Evolutionary conservation across 2,113 vertebrate genomes (phyloP).

Genomic region (Orcinus orca): DNA sequence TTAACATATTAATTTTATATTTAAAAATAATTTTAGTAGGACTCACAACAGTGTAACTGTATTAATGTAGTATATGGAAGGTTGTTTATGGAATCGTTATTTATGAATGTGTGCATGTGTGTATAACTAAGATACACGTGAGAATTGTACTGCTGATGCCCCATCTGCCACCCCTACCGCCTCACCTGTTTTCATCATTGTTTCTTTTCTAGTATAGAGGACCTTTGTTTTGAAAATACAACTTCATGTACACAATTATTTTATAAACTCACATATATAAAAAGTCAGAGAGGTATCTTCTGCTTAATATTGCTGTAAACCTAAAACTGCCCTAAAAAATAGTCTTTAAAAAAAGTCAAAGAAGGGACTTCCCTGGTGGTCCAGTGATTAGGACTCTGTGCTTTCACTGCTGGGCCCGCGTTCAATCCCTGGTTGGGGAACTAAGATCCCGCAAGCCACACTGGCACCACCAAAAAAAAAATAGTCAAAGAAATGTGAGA

Average conservation of each 20-base stretch:
- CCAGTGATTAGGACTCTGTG: background rate
- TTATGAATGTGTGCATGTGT: accelerated
- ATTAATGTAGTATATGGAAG: background rate
- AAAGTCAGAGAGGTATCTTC: background rate
- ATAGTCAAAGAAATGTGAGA: background rate
- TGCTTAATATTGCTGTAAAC: background rate
- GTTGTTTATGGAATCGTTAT: background rate
- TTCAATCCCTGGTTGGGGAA: background rate
- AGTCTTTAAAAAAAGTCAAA: background rate
- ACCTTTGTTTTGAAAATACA: background rate
- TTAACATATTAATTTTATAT: background rate
- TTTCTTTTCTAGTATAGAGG: background rate
- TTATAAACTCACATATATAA: background rate
- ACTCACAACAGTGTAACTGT: accelerated
- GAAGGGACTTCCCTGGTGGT: background rate
- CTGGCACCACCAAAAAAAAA: background rate
- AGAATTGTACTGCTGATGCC: too few relatives aligned
- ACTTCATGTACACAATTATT: background rate
- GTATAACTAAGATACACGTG: background rate
- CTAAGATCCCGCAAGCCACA: accelerated
- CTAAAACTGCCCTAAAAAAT: background rate
- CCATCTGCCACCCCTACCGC: too few relatives aligned
- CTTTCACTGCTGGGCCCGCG: background rate
- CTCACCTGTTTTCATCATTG: background rate
- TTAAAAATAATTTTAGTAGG: background rate